These are phyloP conservation scores for Collichthys lucidus DNA, from an alignment of 2,113 vertebrate genomes.

Conservation along the genomic window DNA sequence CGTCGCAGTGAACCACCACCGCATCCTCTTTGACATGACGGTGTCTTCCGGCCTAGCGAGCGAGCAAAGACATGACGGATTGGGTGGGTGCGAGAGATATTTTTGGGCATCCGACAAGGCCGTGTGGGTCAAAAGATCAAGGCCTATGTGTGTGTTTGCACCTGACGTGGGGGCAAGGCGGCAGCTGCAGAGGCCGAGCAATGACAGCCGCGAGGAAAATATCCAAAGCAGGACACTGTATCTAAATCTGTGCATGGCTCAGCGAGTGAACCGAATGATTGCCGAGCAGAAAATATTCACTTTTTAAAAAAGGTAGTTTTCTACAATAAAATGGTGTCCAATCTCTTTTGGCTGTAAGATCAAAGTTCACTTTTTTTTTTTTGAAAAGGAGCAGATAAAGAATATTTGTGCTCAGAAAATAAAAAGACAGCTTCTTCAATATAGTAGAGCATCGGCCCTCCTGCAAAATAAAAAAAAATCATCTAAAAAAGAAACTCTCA, in stretches of 20 bases:
- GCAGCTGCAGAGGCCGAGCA: slow-evolving; percentile 48
- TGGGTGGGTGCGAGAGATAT: slow-evolving; percentile 1
- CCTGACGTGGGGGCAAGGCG: slow-evolving; percentile 32
- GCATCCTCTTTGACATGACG: slow-evolving; percentile 19
- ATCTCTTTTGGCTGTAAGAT: not conserved
- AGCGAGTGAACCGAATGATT: not conserved
- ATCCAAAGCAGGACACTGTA: not conserved
- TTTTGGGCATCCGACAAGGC: slow-evolving; percentile 28
- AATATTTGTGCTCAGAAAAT: slow-evolving; percentile 1
- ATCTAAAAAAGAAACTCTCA: not conserved
- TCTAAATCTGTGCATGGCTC: slow-evolving; percentile 5
- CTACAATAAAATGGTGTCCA: not conserved
- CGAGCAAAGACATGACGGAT: not conserved
- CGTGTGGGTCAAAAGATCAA: slow-evolving; percentile 49
- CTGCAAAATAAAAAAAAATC: not conserved
- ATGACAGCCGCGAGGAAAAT: slow-evolving; percentile 7
- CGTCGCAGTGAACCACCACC: not conserved
- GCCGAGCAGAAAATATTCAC: not conserved
- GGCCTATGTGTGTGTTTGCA: slow-evolving; percentile 19
- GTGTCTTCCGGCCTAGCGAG: slow-evolving; percentile 32
- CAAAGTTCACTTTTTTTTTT: not conserved
- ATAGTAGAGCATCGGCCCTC: not conserved
- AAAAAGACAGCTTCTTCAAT: not conserved
- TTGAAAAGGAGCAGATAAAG: slow-evolving; percentile 13
- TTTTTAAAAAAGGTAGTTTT: not conserved